Evolutionary conservation across 2,797 vertebrate species (phyloP).

Genomic region (Lepus townsendii): DNA sequence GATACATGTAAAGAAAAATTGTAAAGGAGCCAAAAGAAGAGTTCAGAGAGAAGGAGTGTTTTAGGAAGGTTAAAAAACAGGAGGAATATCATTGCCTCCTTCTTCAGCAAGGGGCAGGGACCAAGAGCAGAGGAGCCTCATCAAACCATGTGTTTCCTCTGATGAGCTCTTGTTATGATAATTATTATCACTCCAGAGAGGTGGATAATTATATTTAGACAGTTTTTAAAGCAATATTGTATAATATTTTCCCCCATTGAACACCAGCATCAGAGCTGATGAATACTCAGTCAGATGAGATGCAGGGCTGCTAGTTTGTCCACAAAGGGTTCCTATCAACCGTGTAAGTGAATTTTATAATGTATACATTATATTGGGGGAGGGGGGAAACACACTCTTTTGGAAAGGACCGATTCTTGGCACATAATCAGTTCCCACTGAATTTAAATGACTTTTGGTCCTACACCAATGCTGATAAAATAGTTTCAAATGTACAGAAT

Average conservation of each 20-base stretch:
- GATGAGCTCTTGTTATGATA: constrained; percentile 80
- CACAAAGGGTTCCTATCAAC: constrained; percentile 82
- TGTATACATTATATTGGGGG: constrained; percentile 82
- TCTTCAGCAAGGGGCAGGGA: constrained; percentile 15
- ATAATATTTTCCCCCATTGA: constrained; percentile 74
- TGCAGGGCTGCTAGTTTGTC: constrained; percentile 76
- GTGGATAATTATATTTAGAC: constrained; percentile 83
- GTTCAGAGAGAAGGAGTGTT: background rate
- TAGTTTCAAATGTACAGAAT: constrained; percentile 89
- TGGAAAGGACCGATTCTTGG: constrained; percentile 82
- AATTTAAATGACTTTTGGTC: constrained; percentile 89
- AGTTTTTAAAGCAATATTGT: constrained; percentile 80
- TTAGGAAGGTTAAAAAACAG: background rate
- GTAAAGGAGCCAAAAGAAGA: background rate
- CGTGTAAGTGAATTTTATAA: constrained; percentile 84
- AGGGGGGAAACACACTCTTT: constrained; percentile 81
- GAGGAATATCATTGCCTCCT: background rate
- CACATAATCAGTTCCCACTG: constrained; percentile 87
- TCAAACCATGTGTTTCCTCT: constrained; percentile 72
- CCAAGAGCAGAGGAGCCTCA: background rate
- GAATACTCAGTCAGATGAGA: constrained; percentile 80
- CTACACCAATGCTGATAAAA: constrained; percentile 88
- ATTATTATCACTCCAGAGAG: constrained; percentile 81
- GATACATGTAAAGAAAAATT: background rate
- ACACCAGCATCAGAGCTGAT: constrained; percentile 67